Base-by-base conservation (phyloP, 2,888 invertebrate species). In the Allolobophora icterica region DNA sequence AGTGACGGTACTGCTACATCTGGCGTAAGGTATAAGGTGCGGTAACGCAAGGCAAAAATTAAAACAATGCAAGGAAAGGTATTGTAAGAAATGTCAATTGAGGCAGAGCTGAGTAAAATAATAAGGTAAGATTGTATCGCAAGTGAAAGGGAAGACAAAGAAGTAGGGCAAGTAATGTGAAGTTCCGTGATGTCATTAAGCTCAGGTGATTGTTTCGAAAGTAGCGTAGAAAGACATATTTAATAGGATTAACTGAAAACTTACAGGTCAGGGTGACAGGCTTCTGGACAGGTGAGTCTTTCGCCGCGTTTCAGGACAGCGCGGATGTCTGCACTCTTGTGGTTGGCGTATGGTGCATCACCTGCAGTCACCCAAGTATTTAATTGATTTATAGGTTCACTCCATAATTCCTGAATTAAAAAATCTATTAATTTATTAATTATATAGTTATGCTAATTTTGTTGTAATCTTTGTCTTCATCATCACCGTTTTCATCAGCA, bases 291-390 rank as follows among this genome's bases (percentile, higher is more conserved):
- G 35, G 33, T 40, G 11, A 84, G 90, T 84, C 90, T 35, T 40
- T 84, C 38, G 52, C 90, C 90, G 33, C 84, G 71, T 71, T 84
- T 84, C 87, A 90, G 71, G 13, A 84, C 40, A 38, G 30, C 42
- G n/a, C 35, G n/a, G 1, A 90, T 42, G 35, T 90, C 84, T 19
- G 30, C 83, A 45, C 90, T 90, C 45, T 71, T 90, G 84, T 42
- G 40, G 84, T 90, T 84, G 40, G 84, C 90, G 33, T 58, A 90
- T 3, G 90, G 90, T 11, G 90, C 84, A 38, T 90, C 84, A 21
- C 90, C 90, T 90, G 42, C 6, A 90, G 35, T n/a, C 71, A n/a
- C 5, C 24, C 6, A 71, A n/a, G 13, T n/a, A 71, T 30, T n/a
- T n/a, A 71, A 52, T 52, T 11, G 52, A 52, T 52, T 24, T 52